phyloP scores from a whole-genome alignment of 2,888 invertebrate genomes.

The Aleiodes testaceus region DNA sequence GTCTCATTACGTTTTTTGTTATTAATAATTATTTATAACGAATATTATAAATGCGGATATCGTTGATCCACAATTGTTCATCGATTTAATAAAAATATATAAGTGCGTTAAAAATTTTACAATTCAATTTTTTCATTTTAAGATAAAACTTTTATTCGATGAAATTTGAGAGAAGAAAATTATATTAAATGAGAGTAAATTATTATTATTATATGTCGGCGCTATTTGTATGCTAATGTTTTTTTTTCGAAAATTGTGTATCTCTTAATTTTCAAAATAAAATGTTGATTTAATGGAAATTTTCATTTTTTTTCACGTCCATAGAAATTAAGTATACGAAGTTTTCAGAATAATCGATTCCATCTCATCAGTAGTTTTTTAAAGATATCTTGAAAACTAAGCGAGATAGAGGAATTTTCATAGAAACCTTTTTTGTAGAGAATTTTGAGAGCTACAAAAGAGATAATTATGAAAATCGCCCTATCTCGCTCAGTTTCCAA shows the following conservation, averaged over 20 bases:
- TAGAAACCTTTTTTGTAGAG: no score
- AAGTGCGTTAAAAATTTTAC: constrained; percentile 12
- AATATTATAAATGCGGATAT: constrained; percentile 25
- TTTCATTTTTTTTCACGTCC: no score
- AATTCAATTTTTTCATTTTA: constrained; percentile 26
- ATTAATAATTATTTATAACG: constrained; percentile 14
- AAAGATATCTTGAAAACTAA: no score
- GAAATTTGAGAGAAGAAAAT: not conserved
- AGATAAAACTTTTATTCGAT: not conserved
- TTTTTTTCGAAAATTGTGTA: constrained; percentile 21
- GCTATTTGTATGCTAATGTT: constrained; percentile 19
- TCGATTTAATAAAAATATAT: constrained; percentile 19
- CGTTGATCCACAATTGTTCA: constrained; percentile 21
- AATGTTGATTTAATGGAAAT: constrained; percentile 20
- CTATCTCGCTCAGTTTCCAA: no score
- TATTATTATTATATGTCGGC: constrained; percentile 9
- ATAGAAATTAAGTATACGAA: no score
- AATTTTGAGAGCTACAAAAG: no score
- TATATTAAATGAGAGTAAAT: not conserved
- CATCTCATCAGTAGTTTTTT: no score
- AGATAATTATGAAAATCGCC: no score
- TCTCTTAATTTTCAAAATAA: constrained; percentile 15
- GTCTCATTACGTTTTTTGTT: constrained; percentile 3
- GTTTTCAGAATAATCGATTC: no score
- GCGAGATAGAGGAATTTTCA: no score